Evolutionary conservation across 2,888 invertebrate species (phyloP), one percentile per base, ranked within the genome.

Genomic region (Leptothorax acervorum): DNA sequence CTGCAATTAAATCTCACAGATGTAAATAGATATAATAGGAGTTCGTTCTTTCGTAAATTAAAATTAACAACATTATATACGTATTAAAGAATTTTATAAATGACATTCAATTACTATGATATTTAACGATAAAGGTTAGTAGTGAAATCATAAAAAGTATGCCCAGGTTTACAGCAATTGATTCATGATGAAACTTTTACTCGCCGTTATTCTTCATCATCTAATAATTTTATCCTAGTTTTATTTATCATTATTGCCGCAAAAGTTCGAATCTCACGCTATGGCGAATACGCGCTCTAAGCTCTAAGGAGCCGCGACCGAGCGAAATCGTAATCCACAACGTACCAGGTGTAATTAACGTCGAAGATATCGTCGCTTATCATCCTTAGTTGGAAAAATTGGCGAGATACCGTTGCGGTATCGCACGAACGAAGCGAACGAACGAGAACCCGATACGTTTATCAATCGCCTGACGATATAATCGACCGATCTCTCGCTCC

Each of bases 391-490:
- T 2, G 31, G 4, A 60, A 79, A 79, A 70, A 60, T 35, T 2
- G 4, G 23, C 48, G 18, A 45, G n/a, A 48, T 60, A 68, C 55
- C 55, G 78, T 79, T 60, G 48, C 11, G 8, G 48, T n/a, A 45
- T 68, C 45, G 57, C 55, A 55, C 66, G 55, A 48, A 57, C 45
- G 35, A 28, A 8, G 23, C 53, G 60, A 60, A 60, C 57, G 35
- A 39, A 15, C 11, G 42, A 53, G 74, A 74, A 5, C n/a, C 39
- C 28, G 8, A 28, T 71, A 51, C 51, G 66, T 83, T 76, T 71
- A 71, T 60, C 71, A 81, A 39, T 48, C 39, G 51, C 5, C 23
- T 31, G 82, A 82, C 23, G 75, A 82, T 75, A 65, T 53, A 82
- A 82, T 63, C 63, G 31, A 55, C 53, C 18, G 73, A 62, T 71